A percentile compares a stretch with the other conserved stretches of the same genome.
These are phyloP conservation scores for Podiceps cristatus DNA, from an alignment of 2,113 vertebrate genomes.

Conservation along the genomic window DNA sequence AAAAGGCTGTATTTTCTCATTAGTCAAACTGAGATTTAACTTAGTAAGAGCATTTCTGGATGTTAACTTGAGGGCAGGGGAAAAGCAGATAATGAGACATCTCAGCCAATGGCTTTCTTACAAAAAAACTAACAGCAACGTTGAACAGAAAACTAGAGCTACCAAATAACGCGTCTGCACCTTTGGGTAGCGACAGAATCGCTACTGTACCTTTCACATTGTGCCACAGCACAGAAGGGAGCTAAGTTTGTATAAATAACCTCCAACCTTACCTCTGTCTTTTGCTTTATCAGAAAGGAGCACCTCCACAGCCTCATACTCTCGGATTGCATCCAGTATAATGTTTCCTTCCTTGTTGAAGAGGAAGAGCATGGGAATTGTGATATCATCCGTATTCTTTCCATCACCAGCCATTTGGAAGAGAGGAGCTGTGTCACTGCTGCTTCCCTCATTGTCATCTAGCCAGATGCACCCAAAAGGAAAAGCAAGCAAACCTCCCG, in stretches of 20 bases:
- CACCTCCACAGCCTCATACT: slow-evolving; percentile 93
- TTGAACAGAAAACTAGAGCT: not conserved
- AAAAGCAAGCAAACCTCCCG: not conserved
- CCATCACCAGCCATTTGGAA: slow-evolving; percentile 99
- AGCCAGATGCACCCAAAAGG: not conserved
- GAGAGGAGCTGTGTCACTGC: slow-evolving; percentile 96
- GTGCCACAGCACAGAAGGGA: not conserved
- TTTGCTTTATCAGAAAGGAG: slow-evolving; percentile 95
- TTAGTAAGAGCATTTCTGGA: not conserved
- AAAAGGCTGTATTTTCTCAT: not conserved
- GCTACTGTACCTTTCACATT: not conserved
- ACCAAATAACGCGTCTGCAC: rapidly evolving
- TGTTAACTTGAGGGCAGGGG: not conserved
- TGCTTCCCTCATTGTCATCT: slow-evolving; percentile 99
- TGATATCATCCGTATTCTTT: slow-evolving; percentile 92
- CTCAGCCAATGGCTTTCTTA: not conserved
- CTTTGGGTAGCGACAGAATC: not conserved
- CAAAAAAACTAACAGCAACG: not conserved
- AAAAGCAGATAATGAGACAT: not conserved
- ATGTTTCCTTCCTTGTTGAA: slow-evolving; percentile 98
- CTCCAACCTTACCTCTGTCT: slow-evolving; percentile 86
- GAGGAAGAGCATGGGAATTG: slow-evolving; percentile 93
- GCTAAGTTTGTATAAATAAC: not conserved
- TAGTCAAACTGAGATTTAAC: not conserved
- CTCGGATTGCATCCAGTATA: slow-evolving; percentile 90